Base-by-base conservation (phyloP, 1,140 invertebrate genomes). In the Arctopsyche grandis region DNA sequence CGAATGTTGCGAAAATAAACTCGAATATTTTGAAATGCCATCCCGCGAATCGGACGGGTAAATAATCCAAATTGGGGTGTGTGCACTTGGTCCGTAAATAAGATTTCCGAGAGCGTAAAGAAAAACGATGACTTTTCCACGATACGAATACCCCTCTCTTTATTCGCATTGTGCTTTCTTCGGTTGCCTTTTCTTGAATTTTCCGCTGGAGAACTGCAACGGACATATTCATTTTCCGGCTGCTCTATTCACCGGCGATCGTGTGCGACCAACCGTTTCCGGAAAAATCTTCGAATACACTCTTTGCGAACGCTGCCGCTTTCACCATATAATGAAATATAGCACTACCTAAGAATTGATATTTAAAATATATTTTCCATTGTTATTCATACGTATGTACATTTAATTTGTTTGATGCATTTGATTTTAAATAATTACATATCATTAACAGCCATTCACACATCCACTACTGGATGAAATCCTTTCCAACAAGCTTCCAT, bases 191-290 rank as follows among this genome's bases (percentile, higher is more conserved):
- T 38, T n/a, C 69, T 24, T 19, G 22, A 12, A 44, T 70, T 70
- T 70, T 70, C 19, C 69, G n/a, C 26, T 19, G 38, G 69, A 70
- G n/a, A 43, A 44, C 69, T 70, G 69, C 69, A 70, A 38, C 69
- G 38, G 69, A 70, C 69, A 70, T 70, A 26, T 70, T 44, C n/a
- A 70, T 43, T 70, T 66, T 26, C 24, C 60, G 48, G 48, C 16
- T 52, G 16, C 48, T 16, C 48, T 52, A 52, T 52, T 52, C 48
- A 52, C 12, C 16, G 48, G 48, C 48, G 48, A 52, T 52, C 16
- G 48, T 52, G 48, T 52, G 48, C 48, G 48, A 52, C 48, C 48
- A 16, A 52, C 48, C 48, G 48, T 52, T 52, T 52, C 48, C 48
- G 48, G 16, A 52, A 16, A 16, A 52, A 52, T 16, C 48, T 52